Conservation (phyloP, 1,140 invertebrate genomes). For the Ganaspis sp. region DNA sequence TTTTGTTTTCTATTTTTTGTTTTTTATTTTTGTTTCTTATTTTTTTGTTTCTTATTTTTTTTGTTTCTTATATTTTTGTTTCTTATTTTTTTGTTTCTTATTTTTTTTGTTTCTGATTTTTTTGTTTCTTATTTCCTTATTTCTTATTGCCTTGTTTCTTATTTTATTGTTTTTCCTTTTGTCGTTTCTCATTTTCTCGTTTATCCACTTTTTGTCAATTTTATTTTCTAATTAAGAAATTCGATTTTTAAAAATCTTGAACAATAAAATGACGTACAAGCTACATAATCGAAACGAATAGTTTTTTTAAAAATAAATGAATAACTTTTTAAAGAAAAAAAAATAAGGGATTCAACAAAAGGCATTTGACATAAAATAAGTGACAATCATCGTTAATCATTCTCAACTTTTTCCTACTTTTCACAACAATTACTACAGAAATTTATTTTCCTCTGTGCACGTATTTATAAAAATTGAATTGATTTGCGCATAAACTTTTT, state of each 20-base stretch:
- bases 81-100: no score
- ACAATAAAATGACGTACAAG: neutral
- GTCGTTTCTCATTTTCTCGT: no score
- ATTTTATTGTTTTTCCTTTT: neutral
- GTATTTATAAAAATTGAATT: neutral
- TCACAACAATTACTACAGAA: neutral
- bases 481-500: constrained; percentile 1
- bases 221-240: no score
- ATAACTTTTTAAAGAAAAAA: neutral
- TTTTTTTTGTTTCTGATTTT: no score
- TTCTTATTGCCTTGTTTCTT: no score
- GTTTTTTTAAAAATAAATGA: neutral
- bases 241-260: no score
- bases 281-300: neutral
- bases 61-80: neutral
- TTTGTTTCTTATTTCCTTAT: neutral
- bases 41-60: neutral
- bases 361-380: neutral
- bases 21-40: no score
- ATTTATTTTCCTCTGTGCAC: neutral
- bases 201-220: no score
- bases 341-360: neutral
- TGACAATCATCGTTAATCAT: neutral
- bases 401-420: neutral
- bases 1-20: no score